Base-by-base conservation (phyloP, 2,797 vertebrate species). In the Pelobates cultripes region DNA sequence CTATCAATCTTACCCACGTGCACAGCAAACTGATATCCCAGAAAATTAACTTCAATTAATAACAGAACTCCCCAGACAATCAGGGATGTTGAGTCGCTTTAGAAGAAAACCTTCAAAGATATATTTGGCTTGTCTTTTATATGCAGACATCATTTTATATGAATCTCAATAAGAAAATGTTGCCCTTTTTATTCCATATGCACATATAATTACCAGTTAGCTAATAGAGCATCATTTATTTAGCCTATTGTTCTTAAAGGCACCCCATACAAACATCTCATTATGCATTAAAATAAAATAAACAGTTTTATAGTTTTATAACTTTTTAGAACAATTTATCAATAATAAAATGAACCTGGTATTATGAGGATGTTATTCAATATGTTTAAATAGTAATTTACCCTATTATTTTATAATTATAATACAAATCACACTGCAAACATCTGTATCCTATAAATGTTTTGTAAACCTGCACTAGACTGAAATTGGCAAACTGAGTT, bases 31-130 rank as follows among this genome's bases (percentile, higher is more conserved):
- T 97, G 97, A 98, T 98, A 99, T 97, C 95, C 96, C 96, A 96
- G 97, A 98, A 99, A 99, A 99, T 99, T 99, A 98, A 98, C 97
- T 98, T 98, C 97, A 99, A 99, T 99, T 99, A 99, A 99, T 98
- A 98, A 97, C 95, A 95, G 95, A 96, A 97, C 95, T 98, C 96
- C 97, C 97, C 91, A 89, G 95, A 96, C 86, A 12, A 91, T 87
- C 87, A 87, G 89, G 91, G 92, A 94, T 95, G 94, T 93, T 89
- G 92, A 92, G 89, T 90, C 87, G 93, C 96, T 97, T 97, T 97
- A 96, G 97, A 98, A 97, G 95, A 95, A 95, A 96, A 95, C 96
- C 96, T 97, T 99, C 97, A 98, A 97, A 98, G 95, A 96, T 95
- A 94, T 95, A 95, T 97, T 94, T 92, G 92, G 94, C 94, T 93